Conservation (phyloP, 1,140 invertebrate species). For the Zaprionus tsacasi region DNA sequence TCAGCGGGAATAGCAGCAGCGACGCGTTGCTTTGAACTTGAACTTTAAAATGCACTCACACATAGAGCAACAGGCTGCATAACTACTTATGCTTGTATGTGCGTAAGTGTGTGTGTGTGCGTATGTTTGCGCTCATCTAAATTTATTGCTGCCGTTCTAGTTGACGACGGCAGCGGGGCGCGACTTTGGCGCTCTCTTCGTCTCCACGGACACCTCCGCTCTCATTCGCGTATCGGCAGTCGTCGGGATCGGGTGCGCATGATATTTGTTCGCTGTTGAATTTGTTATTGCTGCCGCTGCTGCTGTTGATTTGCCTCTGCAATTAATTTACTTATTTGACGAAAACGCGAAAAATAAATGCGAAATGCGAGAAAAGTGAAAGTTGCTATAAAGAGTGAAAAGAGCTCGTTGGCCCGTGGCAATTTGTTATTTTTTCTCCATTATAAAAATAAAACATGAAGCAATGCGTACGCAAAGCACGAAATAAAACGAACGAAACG, state of each 20-base stretch:
- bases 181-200: conserved; percentile 33
- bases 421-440: conserved; percentile 44
- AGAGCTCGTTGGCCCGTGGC: conserved; percentile 46
- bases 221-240: conserved; percentile 52
- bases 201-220: neutral
- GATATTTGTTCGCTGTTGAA: conserved; percentile 34
- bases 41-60: conserved; percentile 74
- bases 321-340: conserved; percentile 68
- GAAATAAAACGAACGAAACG: conserved; percentile 45
- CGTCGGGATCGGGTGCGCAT: conserved; percentile 28
- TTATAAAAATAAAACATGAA: conserved; percentile 60
- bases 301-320: conserved; percentile 48
- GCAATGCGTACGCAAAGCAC: conserved; percentile 67
- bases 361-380: conserved; percentile 67
- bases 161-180: conserved; percentile 27
- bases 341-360: conserved; percentile 49
- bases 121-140: conserved; percentile 19
- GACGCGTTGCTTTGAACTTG: conserved; percentile 71
- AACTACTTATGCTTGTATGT: conserved; percentile 27
- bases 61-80: conserved; percentile 38
- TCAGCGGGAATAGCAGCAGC: conserved; percentile 25
- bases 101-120: conserved; percentile 13
- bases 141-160: conserved; percentile 50
- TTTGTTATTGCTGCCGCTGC: conserved; percentile 14
- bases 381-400: conserved; percentile 67